Evolutionary conservation across 2,113 vertebrate species (phyloP).

Genomic region (Cheirogaleus medius): DNA sequence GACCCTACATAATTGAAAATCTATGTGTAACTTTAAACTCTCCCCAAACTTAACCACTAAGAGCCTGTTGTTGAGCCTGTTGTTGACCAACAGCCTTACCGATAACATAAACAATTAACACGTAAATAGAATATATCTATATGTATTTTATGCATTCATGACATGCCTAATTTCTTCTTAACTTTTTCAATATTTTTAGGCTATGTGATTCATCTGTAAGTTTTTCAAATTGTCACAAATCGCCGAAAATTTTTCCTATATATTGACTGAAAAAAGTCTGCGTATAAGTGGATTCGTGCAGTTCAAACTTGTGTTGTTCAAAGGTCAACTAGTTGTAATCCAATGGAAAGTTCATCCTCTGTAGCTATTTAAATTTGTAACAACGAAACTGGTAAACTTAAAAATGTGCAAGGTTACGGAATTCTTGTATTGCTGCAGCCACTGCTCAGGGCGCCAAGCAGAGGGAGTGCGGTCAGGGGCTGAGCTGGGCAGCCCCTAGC

Average conservation of each 20-base stretch:
- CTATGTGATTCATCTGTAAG: not conserved
- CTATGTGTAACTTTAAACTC: not conserved
- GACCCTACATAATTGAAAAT: not conserved
- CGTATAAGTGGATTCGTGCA: not conserved
- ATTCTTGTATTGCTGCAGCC: not conserved
- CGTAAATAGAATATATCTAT: not conserved
- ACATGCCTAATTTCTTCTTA: not conserved
- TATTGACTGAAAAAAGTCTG: not conserved
- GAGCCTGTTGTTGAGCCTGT: not conserved
- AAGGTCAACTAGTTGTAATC: not conserved
- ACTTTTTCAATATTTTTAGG: not conserved
- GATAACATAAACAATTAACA: not conserved
- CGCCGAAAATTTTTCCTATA: not conserved
- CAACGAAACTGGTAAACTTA: not conserved
- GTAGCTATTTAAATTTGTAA: not conserved
- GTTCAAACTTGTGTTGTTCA: not conserved
- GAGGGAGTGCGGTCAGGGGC: not conserved
- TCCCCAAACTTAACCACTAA: not conserved
- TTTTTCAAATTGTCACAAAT: not conserved
- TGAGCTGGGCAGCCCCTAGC: fast-evolving
- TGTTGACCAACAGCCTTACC: not conserved
- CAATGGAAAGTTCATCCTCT: not conserved
- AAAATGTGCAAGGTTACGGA: not conserved
- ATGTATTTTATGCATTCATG: not conserved
- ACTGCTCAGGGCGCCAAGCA: fast-evolving